Evolutionary conservation across 2,113 vertebrate species (phyloP), one percentile per base, ranked within the genome.

Genomic region (Pheucticus melanocephalus): DNA sequence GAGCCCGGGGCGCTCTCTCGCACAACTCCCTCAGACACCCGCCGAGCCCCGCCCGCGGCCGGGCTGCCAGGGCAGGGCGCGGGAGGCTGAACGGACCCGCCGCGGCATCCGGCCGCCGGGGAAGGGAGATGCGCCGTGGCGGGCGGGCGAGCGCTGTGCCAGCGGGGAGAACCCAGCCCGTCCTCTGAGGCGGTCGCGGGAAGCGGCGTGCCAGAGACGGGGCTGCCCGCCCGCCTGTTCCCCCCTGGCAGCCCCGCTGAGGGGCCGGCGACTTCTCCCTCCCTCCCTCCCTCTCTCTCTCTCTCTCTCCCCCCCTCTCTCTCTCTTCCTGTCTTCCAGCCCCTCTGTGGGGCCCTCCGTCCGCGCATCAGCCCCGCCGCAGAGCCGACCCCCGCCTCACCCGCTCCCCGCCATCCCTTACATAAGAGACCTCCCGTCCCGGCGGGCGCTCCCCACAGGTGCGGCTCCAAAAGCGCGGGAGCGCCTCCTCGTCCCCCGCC

Each of bases 371-470:
- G 51, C 60, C 50, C 51, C 37, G 28, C 71, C 48, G 53, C 42
- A 59, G 42, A 35, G 35, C 68, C 40, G 28, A 35, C 23, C 31
- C 61, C 45, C 64, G 1, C 59, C 33, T 35, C 75, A 39, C 37
- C 37, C 50, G 37, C 77, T 71, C 47, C 87, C 33, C 53, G n/a
- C 59, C 79, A 25, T 39, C 54, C 88, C 86, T 94, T 95, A 96
- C 80, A 84, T 92, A 93, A 94, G 83, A 81, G 37, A 48, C 50
- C n/a, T 76, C 63, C 76, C 86, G 35, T 68, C 86, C 64, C 8
- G 92, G 21, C 64, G 37, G 69, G 30, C 63, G 78, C 83, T 94
- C 84, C 94, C 60, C 84, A 81, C 95, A 91, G 92, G 87, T 93
- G 81, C 73, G 77, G 44, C 56, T 78, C 82, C 92, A 48, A 84